Evolutionary conservation across 2,888 invertebrate genomes (phyloP).

Genomic region (Thera obeliscata): DNA sequence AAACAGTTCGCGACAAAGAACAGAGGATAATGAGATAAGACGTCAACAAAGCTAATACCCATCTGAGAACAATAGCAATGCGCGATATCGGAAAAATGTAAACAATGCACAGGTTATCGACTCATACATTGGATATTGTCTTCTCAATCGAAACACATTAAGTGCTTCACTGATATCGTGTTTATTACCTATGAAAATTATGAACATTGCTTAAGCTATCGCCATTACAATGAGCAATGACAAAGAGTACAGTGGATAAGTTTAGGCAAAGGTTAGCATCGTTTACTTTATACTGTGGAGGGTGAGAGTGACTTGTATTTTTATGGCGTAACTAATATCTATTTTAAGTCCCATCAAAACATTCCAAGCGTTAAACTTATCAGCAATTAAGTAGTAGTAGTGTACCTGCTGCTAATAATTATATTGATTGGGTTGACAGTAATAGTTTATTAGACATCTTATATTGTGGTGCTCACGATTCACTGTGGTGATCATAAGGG

Average conservation of each 20-base stretch:
- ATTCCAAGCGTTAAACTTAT: no score
- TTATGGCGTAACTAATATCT: background rate
- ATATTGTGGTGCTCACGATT: no score
- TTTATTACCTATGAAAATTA: background rate
- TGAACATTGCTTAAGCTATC: background rate
- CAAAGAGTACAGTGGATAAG: background rate
- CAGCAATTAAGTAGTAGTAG: no score
- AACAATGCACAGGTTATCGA: constrained; percentile 8
- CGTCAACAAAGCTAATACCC: constrained; percentile 11
- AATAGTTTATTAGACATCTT: no score
- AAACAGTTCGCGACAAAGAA: constrained; percentile 12
- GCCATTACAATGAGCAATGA: background rate
- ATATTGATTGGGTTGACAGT: no score
- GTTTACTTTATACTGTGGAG: background rate
- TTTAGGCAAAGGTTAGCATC: background rate
- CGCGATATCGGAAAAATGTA: constrained; percentile 19
- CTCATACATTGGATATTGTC: constrained; percentile 7
- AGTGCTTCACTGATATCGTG: background rate
- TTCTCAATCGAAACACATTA: constrained; percentile 1
- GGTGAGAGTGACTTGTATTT: no score
- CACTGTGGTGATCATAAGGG: no score
- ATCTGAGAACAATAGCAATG: constrained; percentile 19
- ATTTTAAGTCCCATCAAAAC: background rate
- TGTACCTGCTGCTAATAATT: no score
- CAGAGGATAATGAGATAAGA: constrained; percentile 13